Percentiles rank a stretch among this genome's conserved stretches.
These are phyloP conservation scores for Porites australiensis DNA, from an alignment of 64 coral and sea anemone genomes.

Conservation along the genomic window DNA sequence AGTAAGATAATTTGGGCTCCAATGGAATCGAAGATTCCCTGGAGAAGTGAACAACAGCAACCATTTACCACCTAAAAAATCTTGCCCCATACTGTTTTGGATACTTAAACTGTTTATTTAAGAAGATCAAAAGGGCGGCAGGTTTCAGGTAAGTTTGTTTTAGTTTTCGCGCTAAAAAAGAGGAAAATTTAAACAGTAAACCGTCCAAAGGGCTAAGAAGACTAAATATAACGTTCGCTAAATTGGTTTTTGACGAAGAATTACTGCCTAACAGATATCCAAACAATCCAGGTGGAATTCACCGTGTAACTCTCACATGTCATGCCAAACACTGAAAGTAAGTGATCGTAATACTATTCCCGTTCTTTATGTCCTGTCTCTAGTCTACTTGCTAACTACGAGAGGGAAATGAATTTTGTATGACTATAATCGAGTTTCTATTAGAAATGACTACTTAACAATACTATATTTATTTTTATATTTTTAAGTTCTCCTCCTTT, in stretches of 20 bases:
- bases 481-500: too few species aligned
- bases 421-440: too few species aligned
- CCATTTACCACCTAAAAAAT: background rate
- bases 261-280: background rate
- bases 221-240: background rate
- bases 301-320: background rate
- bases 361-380: too few species aligned
- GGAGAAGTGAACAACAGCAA: background rate
- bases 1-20: background rate
- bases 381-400: too few species aligned
- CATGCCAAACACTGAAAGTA: background rate
- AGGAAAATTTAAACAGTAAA: background rate
- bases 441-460: too few species aligned
- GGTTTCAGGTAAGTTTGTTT: slow-evolving; percentile 25
- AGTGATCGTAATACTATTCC: too few species aligned
- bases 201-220: background rate
- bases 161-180: background rate
- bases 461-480: too few species aligned
- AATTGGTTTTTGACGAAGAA: background rate
- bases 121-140: slow-evolving; percentile 33
- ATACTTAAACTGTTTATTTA: slow-evolving; percentile 7
- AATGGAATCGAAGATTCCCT: slow-evolving; percentile 7
- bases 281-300: background rate
- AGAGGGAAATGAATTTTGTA: too few species aligned
- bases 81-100: background rate